Conservation (phyloP, 1,140 invertebrate species). For the Cataglyphis hispanica region DNA sequence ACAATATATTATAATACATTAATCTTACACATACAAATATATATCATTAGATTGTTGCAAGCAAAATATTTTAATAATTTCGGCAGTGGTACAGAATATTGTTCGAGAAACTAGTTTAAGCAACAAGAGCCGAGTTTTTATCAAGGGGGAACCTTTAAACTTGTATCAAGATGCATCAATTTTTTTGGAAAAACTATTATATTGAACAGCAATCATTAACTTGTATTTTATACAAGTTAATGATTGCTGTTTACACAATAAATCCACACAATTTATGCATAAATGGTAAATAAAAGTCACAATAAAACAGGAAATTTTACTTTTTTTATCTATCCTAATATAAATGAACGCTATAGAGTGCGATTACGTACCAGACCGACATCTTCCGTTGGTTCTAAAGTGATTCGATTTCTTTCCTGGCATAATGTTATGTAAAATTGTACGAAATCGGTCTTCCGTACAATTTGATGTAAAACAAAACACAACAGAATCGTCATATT, state of each 20-base stretch:
- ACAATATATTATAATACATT: not conserved
- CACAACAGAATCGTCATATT: slow-evolving; percentile 91
- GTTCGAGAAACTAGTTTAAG: too few relatives aligned
- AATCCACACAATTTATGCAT: too few relatives aligned
- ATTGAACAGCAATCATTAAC: too few relatives aligned
- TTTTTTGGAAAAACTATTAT: too few relatives aligned
- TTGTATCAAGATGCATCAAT: too few relatives aligned
- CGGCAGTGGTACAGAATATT: not conserved
- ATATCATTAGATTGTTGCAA: not conserved
- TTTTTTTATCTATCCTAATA: too few relatives aligned
- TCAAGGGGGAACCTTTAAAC: too few relatives aligned
- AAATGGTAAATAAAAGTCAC: too few relatives aligned
- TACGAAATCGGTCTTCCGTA: slow-evolving; percentile 93
- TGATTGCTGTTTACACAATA: too few relatives aligned
- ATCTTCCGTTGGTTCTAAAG: slow-evolving; percentile 93
- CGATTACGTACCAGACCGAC: slow-evolving; percentile 89
- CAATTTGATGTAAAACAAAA: slow-evolving; percentile 91
- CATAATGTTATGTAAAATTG: slow-evolving; percentile 93
- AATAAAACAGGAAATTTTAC: too few relatives aligned
- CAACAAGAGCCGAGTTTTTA: too few relatives aligned
- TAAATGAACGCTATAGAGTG: slow-evolving; percentile 11
- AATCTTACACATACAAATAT: not conserved
- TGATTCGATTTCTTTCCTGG: slow-evolving; percentile 90
- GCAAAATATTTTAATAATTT: slow-evolving; percentile 44
- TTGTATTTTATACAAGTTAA: too few relatives aligned